A percentile compares a stretch with the other conserved stretches of the same genome.
Conservation (phyloP, 2,888 invertebrate genomes). For the Orthosia cruda region DNA sequence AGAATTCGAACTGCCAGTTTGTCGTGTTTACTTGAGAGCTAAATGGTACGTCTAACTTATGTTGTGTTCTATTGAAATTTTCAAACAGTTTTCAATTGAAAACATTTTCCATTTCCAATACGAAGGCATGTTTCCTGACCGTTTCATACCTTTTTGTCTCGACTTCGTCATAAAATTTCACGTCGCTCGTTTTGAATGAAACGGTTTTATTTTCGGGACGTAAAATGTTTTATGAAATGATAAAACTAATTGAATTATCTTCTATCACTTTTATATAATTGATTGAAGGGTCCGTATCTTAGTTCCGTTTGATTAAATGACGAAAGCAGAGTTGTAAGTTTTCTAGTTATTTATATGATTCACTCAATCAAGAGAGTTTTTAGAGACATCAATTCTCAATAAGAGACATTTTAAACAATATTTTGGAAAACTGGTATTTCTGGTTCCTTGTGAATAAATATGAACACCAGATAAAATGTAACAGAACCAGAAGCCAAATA, state of each 20-base stretch:
- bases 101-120: neutral
- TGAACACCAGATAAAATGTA: neutral
- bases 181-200: slow-evolving; percentile 35
- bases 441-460: neutral
- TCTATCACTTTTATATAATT: slow-evolving; percentile 12
- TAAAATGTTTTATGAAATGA: slow-evolving; percentile 40
- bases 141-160: slow-evolving; percentile 35
- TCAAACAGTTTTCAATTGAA: neutral
- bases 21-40: too few species aligned
- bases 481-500: neutral
- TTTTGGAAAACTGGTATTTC: too few species aligned
- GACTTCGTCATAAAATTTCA: slow-evolving; percentile 47
- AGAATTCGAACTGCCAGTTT: neutral
- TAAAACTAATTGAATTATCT: slow-evolving; percentile 30
- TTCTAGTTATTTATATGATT: neutral
- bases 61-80: neutral
- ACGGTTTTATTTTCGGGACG: slow-evolving; percentile 35
- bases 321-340: neutral
- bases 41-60: too few species aligned
- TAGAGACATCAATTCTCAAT: too few species aligned
- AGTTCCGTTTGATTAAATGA: neutral
- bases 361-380: too few species aligned
- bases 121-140: slow-evolving; percentile 10
- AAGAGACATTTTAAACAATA: too few species aligned
- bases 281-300: neutral